Evolutionary conservation across 2,113 vertebrate species (phyloP), one percentile per base, ranked within the genome.

Genomic region (Tupaia chinensis): DNA sequence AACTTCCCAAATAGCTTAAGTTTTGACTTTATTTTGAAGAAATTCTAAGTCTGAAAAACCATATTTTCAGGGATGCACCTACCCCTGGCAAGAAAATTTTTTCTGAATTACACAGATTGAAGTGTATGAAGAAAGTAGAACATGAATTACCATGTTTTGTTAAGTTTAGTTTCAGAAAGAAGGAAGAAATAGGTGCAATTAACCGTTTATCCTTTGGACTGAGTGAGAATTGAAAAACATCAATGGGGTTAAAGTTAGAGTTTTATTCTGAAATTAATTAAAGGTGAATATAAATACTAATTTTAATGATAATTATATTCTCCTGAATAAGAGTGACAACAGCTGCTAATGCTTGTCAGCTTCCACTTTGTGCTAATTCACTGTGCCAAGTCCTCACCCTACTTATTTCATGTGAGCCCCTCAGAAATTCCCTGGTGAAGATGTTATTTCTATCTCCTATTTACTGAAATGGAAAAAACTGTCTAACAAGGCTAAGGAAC

Each of bases 131-230:
- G 68, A 82, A 61, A 65, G 7, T 44, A 90, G 20, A 29, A 60
- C 53, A 19, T 60, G 56, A 95, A 89, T 79, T 54, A 69, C 8
- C 19, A 54, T 32, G 60, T 44, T 87, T 89, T 73, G 29, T 65
- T 91, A 72, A 80, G 77, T 77, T 93, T 81, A 32, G 54, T 87
- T 72, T 93, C 73, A 96, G 76, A 87, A 83, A 95, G 56, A 95
- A 25, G 25, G 29, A 77, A 72, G 63, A 79, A 87, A 82, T 93
- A 11, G 63, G 87, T 72, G 44, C n/a, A 27, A 68, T 63, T 69
- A 87, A 73, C 8, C 29, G 89, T 69, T 96, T 76, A 73, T 72
- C 54, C 89, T 32, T 66, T 77, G 58, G 56, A 73, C 5, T 54
- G 27, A 34, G 53, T 66, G 29, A 73, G 29, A 90, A 93, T 2